Conservation (phyloP, 2,113 vertebrate species). For the Bufo bufo region DNA sequence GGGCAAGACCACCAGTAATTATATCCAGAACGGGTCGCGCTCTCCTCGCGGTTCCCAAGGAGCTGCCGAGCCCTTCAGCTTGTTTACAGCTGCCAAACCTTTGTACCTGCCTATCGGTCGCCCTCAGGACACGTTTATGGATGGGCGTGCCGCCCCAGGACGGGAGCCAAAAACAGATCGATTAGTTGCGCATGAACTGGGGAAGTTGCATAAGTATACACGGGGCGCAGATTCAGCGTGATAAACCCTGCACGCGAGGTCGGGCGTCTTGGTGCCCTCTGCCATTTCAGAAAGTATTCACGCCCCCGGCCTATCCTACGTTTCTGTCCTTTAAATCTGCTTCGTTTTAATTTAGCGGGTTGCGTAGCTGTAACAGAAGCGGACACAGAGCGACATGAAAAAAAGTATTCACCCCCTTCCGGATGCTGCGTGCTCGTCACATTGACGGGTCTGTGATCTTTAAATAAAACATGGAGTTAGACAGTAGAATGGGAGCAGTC, state of each 20-base stretch:
- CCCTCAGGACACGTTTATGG: not conserved
- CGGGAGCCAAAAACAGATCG: not conserved
- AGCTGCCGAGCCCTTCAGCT: not conserved
- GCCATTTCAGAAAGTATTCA: too few relatives aligned
- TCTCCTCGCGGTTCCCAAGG: not conserved
- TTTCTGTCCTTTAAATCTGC: too few relatives aligned
- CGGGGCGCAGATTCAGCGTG: too few relatives aligned
- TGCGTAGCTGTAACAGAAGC: too few relatives aligned
- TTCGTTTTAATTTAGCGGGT: too few relatives aligned
- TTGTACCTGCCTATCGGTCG: constrained; percentile 22
- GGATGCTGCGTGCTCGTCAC: not conserved
- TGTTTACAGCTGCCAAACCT: constrained; percentile 4
- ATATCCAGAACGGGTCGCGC: too few relatives aligned
- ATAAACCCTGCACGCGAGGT: too few relatives aligned
- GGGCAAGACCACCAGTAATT: too few relatives aligned
- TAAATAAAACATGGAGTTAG: not conserved
- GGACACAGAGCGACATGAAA: not conserved
- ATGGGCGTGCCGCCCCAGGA: not conserved
- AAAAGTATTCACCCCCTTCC: constrained; percentile 16
- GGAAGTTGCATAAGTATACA: not conserved
- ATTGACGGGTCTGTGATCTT: not conserved
- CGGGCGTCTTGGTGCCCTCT: too few relatives aligned
- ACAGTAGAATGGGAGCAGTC: not conserved
- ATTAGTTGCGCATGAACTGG: not conserved
- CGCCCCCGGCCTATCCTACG: too few relatives aligned